Percentiles rank a stretch among this genome's conserved stretches.
Evolutionary conservation across 2,888 invertebrate species (phyloP).

Genomic region (Dryadula phaetusa): DNA sequence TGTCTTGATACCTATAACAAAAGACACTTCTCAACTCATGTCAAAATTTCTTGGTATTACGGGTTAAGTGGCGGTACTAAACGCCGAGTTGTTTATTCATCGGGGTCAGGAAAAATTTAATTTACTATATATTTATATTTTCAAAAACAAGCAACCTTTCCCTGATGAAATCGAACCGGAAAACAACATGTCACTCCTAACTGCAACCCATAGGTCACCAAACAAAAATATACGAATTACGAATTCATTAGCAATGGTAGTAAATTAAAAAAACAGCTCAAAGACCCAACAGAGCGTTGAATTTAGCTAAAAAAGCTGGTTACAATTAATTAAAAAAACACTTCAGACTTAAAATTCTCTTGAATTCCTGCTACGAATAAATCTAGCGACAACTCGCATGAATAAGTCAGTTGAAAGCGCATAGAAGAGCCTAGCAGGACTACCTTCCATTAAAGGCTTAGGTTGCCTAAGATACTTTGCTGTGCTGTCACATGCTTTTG

Average conservation of each 20-base stretch:
- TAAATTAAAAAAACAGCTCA: neutral
- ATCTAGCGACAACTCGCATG: conserved; percentile 12
- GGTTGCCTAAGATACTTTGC: conserved; percentile 17
- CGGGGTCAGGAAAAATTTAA: too few relatives aligned
- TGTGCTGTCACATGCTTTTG: neutral
- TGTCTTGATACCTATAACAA: too few relatives aligned
- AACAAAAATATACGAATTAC: too few relatives aligned
- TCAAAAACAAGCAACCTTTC: too few relatives aligned
- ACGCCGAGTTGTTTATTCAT: too few relatives aligned
- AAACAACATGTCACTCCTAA: too few relatives aligned
- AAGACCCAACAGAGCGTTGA: neutral
- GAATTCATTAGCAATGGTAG: neutral
- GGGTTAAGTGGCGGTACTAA: too few relatives aligned
- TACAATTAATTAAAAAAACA: conserved; percentile 13
- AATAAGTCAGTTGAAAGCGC: conserved; percentile 12
- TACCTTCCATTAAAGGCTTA: conserved; percentile 30
- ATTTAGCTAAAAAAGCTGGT: neutral
- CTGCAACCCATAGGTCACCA: too few relatives aligned
- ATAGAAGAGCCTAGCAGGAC: conserved; percentile 19
- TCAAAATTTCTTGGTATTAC: too few relatives aligned
- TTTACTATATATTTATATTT: too few relatives aligned
- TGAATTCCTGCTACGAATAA: neutral
- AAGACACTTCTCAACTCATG: too few relatives aligned
- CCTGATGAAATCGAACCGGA: too few relatives aligned
- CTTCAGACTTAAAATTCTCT: neutral